A percentile compares a stretch with the other conserved stretches of the same genome.
Conservation (phyloP, 2,888 invertebrate genomes). For the Trachelus iudaicus region DNA sequence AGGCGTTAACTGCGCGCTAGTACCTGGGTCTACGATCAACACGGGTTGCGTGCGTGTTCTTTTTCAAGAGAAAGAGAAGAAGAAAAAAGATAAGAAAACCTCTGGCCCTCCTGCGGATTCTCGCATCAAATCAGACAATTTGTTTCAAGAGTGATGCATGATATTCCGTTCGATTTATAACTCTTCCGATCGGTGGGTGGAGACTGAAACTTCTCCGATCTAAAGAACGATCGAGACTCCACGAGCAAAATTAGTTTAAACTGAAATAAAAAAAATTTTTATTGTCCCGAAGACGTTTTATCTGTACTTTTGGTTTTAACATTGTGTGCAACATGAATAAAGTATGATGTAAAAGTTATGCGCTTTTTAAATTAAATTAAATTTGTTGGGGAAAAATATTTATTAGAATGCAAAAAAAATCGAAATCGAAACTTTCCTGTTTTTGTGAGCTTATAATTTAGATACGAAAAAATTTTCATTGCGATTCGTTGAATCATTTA, state of each 20-base stretch:
- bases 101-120: constrained; percentile 19
- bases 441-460: background rate
- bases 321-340: background rate
- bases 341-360: background rate
- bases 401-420: background rate
- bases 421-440: background rate
- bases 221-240: background rate
- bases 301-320: background rate
- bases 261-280: background rate
- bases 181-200: constrained; percentile 8
- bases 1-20: background rate
- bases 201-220: background rate
- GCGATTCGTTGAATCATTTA: background rate
- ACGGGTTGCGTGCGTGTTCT: background rate
- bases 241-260: background rate
- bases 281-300: background rate
- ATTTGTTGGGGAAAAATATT: background rate
- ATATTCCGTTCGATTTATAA: constrained; percentile 20
- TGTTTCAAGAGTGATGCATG: constrained; percentile 21
- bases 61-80: background rate
- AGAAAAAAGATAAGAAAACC: constrained; percentile 11
- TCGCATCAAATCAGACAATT: constrained; percentile 21
- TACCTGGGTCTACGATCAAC: background rate
- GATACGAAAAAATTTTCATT: background rate
- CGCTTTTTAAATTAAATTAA: background rate